phyloP scores from a whole-genome alignment of 2,888 invertebrate species.

The Yponomeuta evonymella region DNA sequence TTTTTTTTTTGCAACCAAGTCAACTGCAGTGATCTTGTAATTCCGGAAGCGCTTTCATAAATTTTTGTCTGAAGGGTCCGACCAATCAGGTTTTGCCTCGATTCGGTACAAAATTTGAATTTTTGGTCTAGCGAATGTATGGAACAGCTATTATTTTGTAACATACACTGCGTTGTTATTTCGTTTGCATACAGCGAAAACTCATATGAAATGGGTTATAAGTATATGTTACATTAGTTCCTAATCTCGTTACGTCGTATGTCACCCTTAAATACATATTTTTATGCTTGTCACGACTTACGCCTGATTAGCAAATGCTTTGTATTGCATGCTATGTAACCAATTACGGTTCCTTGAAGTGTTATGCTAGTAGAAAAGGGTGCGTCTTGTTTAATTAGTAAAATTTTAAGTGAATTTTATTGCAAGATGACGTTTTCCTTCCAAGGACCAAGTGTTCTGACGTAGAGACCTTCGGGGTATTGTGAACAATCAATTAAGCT shows the following conservation, averaged over 20 bases:
- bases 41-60: too few species aligned
- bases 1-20: too few species aligned
- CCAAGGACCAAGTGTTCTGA: conserved; percentile 17
- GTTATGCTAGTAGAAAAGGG: conserved; percentile 36
- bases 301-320: neutral
- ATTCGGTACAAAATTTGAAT: too few species aligned
- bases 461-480: neutral
- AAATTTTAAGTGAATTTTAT: conserved; percentile 37
- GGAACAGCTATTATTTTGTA: too few species aligned
- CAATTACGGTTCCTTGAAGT: conserved; percentile 34
- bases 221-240: neutral
- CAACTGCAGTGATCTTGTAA: too few species aligned
- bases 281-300: conserved; percentile 35
- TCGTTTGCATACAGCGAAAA: too few species aligned
- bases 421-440: conserved; percentile 31
- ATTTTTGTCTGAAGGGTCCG: too few species aligned
- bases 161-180: too few species aligned
- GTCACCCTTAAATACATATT: neutral
- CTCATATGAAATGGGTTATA: too few species aligned
- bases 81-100: too few species aligned
- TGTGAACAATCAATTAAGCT: too few species aligned
- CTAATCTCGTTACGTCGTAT: neutral
- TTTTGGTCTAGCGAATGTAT: too few species aligned
- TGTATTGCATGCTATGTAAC: conserved; percentile 4
- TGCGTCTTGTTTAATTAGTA: conserved; percentile 49